phyloP scores from a whole-genome alignment of 2,797 vertebrate species.

The Tadarida brasiliensis region DNA sequence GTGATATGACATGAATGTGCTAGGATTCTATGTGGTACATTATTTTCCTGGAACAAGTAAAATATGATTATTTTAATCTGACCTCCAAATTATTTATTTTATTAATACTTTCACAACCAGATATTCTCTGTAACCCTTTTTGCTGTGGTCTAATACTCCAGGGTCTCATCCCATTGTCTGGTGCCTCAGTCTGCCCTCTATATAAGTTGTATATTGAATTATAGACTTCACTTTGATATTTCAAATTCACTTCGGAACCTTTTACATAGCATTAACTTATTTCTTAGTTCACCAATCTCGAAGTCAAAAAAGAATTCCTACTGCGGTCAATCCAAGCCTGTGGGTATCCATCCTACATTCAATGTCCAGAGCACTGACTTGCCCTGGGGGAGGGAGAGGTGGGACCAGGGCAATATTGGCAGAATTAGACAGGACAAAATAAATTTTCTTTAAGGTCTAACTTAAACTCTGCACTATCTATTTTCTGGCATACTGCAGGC shows the following conservation, averaged over 20 bases:
- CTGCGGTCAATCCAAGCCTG: neutral
- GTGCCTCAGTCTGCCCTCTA: neutral
- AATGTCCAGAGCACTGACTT: neutral
- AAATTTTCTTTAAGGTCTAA: neutral
- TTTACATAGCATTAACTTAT: slow-evolving; percentile 37
- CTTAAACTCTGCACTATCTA: neutral
- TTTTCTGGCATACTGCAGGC: neutral
- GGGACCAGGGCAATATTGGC: neutral
- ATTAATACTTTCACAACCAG: neutral
- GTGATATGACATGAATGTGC: neutral
- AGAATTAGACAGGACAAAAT: neutral
- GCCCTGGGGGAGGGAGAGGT: neutral
- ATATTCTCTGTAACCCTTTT: neutral
- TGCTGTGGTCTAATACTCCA: neutral
- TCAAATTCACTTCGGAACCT: slow-evolving; percentile 3
- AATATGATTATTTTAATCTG: neutral
- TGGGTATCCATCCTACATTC: neutral
- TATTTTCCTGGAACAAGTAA: neutral
- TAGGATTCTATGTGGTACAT: neutral
- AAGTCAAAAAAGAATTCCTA: neutral
- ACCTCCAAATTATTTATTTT: neutral
- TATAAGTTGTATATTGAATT: slow-evolving; percentile 41
- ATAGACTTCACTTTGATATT: slow-evolving; percentile 44
- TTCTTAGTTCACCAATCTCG: slow-evolving; percentile 40
- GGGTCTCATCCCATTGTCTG: neutral